These are phyloP conservation scores for Loxodonta africana DNA, from an alignment of 2,113 vertebrate genomes.

Conservation along the genomic window DNA sequence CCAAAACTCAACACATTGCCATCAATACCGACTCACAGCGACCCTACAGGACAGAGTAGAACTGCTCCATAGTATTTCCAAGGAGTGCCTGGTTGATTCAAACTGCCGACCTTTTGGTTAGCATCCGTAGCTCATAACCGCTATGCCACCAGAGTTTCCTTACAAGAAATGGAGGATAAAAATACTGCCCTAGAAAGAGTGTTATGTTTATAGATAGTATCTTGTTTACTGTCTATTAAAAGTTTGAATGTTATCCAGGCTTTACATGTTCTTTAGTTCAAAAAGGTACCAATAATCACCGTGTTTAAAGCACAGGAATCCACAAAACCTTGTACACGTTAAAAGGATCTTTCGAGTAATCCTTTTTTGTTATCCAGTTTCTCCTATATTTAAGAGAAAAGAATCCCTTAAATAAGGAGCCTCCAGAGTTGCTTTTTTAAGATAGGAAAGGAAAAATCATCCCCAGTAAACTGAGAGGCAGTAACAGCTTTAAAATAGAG, in stretches of 20 bases:
- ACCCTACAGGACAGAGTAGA: too few relatives aligned
- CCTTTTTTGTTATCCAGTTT: neutral
- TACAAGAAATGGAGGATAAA: neutral
- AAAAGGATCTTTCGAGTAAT: neutral
- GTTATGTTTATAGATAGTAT: neutral
- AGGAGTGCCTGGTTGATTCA: too few relatives aligned
- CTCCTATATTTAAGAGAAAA: conserved; percentile 22
- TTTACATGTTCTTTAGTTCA: conserved; percentile 28
- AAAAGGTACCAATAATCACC: neutral
- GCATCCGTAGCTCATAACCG: too few relatives aligned
- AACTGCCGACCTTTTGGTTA: too few relatives aligned
- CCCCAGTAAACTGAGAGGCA: neutral
- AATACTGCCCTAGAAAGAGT: neutral
- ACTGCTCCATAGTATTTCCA: too few relatives aligned
- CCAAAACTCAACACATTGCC: too few relatives aligned
- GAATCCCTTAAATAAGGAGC: neutral
- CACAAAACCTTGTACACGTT: neutral
- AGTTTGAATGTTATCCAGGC: neutral
- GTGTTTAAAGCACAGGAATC: neutral
- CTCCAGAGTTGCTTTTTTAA: conserved; percentile 16
- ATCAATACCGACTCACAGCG: too few relatives aligned
- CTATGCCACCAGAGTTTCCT: too few relatives aligned
- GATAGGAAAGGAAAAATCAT: neutral
- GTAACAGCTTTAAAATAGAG: neutral
- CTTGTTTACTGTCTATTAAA: neutral